These are phyloP conservation scores for Myripristis jacobus DNA, from an alignment of 2,797 vertebrate genomes.

Conservation along the genomic window DNA sequence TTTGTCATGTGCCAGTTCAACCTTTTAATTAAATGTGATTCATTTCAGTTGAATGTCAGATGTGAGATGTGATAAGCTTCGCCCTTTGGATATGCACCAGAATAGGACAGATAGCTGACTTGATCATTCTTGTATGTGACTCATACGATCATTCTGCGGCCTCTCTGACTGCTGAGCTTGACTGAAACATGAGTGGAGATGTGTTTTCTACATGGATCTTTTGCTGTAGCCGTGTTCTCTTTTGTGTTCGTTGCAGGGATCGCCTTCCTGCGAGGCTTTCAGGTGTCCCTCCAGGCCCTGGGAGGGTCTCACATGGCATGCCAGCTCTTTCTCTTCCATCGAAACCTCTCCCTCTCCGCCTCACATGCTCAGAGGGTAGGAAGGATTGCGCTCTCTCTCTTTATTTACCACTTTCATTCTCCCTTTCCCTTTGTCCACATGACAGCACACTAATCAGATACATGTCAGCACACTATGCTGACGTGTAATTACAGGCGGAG, in stretches of 20 bases:
- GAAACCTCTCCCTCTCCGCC: conserved; percentile 76
- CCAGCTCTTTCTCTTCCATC: conserved; percentile 83
- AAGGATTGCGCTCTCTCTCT: background rate
- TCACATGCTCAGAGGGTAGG: conserved; percentile 76
- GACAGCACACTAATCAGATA: too few species aligned
- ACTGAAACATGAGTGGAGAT: background rate
- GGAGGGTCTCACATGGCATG: conserved; percentile 74
- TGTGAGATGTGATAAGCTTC: background rate
- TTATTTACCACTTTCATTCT: background rate
- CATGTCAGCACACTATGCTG: too few species aligned
- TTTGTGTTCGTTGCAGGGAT: conserved; percentile 75
- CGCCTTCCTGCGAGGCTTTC: conserved; percentile 83
- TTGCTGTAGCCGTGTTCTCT: background rate
- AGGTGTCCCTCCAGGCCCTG: conserved; percentile 81
- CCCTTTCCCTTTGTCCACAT: too few species aligned
- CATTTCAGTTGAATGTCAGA: background rate
- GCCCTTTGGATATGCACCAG: background rate
- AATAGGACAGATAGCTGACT: background rate
- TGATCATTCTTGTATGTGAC: background rate
- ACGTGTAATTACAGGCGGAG: background rate
- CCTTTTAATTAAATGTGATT: background rate
- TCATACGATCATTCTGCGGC: too few species aligned
- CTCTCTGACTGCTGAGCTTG: too few species aligned
- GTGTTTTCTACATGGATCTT: background rate
- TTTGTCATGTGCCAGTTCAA: background rate